Evolutionary conservation across 2,888 invertebrate species (phyloP).

Genomic region (Reticulitermes lucifugus): DNA sequence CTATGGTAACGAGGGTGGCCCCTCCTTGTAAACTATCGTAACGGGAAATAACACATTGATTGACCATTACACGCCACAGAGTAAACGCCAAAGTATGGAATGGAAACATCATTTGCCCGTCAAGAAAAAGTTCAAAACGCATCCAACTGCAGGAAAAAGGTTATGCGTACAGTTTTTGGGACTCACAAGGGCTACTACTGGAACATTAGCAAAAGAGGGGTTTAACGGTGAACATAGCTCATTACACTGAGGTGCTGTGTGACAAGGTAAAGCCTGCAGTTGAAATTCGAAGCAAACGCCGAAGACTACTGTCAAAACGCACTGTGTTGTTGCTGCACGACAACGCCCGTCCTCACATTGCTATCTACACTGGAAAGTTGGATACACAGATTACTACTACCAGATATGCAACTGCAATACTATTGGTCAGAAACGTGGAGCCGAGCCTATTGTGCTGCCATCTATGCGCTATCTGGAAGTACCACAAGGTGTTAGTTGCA

Average conservation of each 20-base stretch:
- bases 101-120: not conserved
- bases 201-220: not conserved
- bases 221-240: not conserved
- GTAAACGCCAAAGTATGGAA: conserved; percentile 3
- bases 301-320: not conserved
- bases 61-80: not conserved
- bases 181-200: conserved; percentile 20
- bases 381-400: not conserved
- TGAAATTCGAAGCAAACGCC: not conserved
- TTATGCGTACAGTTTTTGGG: conserved; percentile 2
- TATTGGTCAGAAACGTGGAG: too few species aligned
- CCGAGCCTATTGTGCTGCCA: too few species aligned
- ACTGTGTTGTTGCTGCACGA: not conserved
- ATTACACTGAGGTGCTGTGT: not conserved
- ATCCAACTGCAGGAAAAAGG: not conserved
- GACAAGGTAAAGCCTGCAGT: not conserved
- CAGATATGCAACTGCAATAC: too few species aligned
- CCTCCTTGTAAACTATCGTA: not conserved
- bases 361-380: not conserved
- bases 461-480: too few species aligned
- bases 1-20: not conserved
- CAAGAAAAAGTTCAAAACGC: not conserved
- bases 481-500: too few species aligned
- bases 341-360: not conserved
- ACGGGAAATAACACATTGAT: not conserved